Evolutionary conservation across 2,888 invertebrate species (phyloP).

Genomic region (Temnothorax ravouxi): DNA sequence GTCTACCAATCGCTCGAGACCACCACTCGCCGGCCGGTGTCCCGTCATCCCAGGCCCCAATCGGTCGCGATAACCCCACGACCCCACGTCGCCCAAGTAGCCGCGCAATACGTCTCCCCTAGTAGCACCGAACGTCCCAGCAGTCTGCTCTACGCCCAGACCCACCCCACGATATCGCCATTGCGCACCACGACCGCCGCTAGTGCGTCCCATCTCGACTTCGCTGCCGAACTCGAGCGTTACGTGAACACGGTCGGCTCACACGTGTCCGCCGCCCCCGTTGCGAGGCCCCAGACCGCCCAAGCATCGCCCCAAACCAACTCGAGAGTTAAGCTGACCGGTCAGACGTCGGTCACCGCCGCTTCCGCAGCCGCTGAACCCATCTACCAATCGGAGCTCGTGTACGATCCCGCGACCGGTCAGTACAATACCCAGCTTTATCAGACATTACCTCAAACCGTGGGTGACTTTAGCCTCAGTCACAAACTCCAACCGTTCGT

Average conservation of each 20-base stretch:
- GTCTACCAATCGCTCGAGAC: constrained; percentile 80
- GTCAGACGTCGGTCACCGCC: constrained; percentile 60
- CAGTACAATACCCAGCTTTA: constrained; percentile 93
- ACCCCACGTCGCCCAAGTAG: constrained; percentile 85
- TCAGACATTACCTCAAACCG: constrained; percentile 92
- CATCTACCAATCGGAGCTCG: constrained; percentile 92
- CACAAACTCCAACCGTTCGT: constrained; percentile 93
- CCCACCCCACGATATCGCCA: constrained; percentile 83
- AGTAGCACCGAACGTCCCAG: constrained; percentile 86
- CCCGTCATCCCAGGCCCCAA: constrained; percentile 80
- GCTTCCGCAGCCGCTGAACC: constrained; percentile 87
- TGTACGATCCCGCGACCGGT: constrained; percentile 92
- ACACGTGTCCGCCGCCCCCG: constrained; percentile 81
- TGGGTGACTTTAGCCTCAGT: constrained; percentile 91
- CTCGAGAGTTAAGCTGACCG: constrained; percentile 63
- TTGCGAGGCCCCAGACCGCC: constrained; percentile 77
- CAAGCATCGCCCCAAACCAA: constrained; percentile 58
- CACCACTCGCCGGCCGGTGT: constrained; percentile 78
- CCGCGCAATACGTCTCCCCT: constrained; percentile 84
- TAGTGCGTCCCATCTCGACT: constrained; percentile 87
- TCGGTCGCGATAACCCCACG: constrained; percentile 88
- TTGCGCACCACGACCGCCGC: constrained; percentile 78
- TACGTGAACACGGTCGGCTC: constrained; percentile 87
- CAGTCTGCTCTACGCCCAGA: constrained; percentile 82
- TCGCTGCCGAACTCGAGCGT: constrained; percentile 91